Evolutionary conservation across 2,888 invertebrate genomes (phyloP).

Genomic region (Drosophila greeni): DNA sequence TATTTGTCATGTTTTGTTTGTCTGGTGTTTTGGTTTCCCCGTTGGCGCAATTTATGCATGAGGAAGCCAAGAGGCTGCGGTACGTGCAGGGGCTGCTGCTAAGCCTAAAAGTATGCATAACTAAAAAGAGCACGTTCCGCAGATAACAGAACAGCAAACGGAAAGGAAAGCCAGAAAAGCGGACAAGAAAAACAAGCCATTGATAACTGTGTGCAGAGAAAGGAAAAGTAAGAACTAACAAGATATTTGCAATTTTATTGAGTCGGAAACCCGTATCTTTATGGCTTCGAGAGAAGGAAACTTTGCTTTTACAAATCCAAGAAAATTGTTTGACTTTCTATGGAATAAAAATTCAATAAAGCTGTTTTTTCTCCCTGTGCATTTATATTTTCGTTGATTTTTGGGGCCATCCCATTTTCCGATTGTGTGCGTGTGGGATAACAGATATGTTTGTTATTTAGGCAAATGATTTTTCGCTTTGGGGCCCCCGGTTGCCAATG

Average conservation of each 20-base stretch:
- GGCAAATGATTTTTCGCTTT: conserved; percentile 48
- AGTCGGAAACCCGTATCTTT: background rate
- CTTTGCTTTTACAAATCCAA: background rate
- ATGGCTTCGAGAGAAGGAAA: background rate
- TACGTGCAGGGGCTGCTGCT: conserved; percentile 52
- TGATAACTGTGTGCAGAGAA: conserved; percentile 49
- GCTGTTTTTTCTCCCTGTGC: conserved; percentile 2
- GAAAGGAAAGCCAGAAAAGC: conserved; percentile 19
- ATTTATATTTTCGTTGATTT: background rate
- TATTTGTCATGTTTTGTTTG: conserved; percentile 58
- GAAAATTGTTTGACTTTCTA: background rate
- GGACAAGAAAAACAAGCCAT: conserved; percentile 46
- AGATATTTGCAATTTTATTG: background rate
- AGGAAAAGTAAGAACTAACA: conserved; percentile 3
- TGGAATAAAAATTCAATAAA: background rate
- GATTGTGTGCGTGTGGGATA: conserved; percentile 22
- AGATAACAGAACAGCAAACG: conserved; percentile 58
- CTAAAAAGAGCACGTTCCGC: conserved; percentile 66
- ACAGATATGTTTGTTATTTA: conserved; percentile 49
- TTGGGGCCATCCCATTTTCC: background rate
- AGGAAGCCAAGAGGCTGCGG: conserved; percentile 42
- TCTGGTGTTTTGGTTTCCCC: conserved; percentile 33
- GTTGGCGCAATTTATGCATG: conserved; percentile 54
- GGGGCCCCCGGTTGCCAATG: conserved; percentile 20
- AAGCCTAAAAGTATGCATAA: conserved; percentile 70